Base-by-base conservation (phyloP, 2,888 invertebrate species). In the Melieria picta region DNA sequence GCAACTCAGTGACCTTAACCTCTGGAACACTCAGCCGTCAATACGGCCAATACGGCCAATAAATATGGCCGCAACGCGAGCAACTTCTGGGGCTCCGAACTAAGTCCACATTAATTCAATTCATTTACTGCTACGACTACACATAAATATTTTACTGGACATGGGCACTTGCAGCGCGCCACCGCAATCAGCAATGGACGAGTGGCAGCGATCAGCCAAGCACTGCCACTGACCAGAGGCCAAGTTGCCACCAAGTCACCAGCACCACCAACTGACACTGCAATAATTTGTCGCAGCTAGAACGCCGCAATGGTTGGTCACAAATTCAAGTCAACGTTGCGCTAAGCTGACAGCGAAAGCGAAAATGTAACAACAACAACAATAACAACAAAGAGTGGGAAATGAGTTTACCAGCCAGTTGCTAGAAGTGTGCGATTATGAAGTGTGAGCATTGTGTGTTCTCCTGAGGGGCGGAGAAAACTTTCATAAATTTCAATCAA, bases 401-500 rank as follows among this genome's bases (percentile, higher is more conserved):
- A n/a, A 56, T 7, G 56, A 56, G 16, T 30, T 30, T 30, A 30
- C 30, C 30, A 3, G 2, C 30, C 2, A 30, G 30, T 30, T 2
- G 30, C 30, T 30, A 30, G 30, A 30, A 30, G 30, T 30, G 30
- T 30, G 30, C 30, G 30, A 30, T 42, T n/a, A 50, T 50, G 64
- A 64, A 64, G 52, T 64, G 64, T 64, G 50, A 64, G 30, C 30
- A 30, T 30, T 30, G 30, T 30, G 30, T 30, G 30, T 30, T 30
- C 30, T 30, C 30, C 30, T 2, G 30, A 30, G 30, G 30, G 30
- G 30, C 30, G 30, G 30, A 30, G 2, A 30, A 30, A 30, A 30
- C 30, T 77, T 72, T 78, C 83, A 83, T 81, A 81, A 81, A 83
- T 81, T 81, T 78, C 80, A 83, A 83, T 83, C 83, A 81, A 82